These are phyloP conservation scores for Trisateles emortualis DNA, from an alignment of 2,888 invertebrate genomes.

Conservation along the genomic window DNA sequence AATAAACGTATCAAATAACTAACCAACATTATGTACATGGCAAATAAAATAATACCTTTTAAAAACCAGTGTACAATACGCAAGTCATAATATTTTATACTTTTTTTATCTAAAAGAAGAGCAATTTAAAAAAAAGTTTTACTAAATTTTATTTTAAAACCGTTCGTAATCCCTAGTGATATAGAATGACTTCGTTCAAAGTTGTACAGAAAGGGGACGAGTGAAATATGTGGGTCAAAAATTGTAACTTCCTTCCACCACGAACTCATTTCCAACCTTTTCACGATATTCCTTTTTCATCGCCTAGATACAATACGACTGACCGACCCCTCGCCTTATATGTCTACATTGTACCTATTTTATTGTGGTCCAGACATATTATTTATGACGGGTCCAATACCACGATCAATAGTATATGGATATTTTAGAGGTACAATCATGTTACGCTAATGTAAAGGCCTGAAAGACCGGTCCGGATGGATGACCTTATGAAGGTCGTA, in stretches of 20 bases:
- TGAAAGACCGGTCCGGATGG: no score
- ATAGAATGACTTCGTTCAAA: conserved; percentile 38
- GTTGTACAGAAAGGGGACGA: conserved; percentile 36
- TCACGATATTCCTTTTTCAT: conserved; percentile 59
- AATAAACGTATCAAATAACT: no score
- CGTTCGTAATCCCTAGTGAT: conserved; percentile 29
- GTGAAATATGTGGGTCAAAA: conserved; percentile 61
- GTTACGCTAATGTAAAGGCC: no score
- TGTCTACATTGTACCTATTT: conserved; percentile 51
- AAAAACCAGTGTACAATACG: not conserved
- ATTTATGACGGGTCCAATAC: conserved; percentile 43
- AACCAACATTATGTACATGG: no score
- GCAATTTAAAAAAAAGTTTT: conserved; percentile 21
- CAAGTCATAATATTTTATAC: not conserved
- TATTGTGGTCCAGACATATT: conserved; percentile 51
- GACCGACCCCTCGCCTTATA: conserved; percentile 44
- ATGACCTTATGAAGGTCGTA: no score
- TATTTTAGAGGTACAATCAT: conserved; percentile 18
- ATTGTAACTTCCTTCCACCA: conserved; percentile 44
- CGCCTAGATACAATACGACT: conserved; percentile 51
- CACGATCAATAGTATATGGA: conserved; percentile 27
- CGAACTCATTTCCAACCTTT: conserved; percentile 52
- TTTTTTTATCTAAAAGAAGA: not conserved
- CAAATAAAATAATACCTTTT: no score
- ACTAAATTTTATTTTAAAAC: conserved; percentile 39